phyloP scores from a whole-genome alignment of 1,140 invertebrate genomes.

The Ladona fulva region DNA sequence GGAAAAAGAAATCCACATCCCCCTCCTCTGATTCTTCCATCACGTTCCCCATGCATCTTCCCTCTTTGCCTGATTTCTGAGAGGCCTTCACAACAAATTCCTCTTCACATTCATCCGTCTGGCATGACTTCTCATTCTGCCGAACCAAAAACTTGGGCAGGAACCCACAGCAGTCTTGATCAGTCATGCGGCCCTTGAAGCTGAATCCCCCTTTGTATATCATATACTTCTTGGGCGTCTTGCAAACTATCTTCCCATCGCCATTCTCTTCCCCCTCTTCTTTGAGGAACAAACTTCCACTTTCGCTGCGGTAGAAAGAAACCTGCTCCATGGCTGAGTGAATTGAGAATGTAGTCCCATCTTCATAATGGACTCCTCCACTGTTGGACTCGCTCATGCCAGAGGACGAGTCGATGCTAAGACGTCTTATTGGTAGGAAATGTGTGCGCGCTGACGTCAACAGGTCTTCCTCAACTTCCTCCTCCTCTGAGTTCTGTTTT shows the following conservation, averaged over 20 bases:
- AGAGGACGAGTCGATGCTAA: conserved; percentile 40
- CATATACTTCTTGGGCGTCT: conserved; percentile 39
- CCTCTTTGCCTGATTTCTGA: not conserved
- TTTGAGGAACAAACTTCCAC: conserved; percentile 31
- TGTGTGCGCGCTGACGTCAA: conserved; percentile 61
- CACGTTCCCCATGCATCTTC: conserved; percentile 15
- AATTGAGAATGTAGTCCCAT: conserved; percentile 59
- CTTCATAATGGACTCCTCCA: conserved; percentile 37
- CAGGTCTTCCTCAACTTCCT: conserved; percentile 53
- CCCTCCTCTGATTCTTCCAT: conserved; percentile 29
- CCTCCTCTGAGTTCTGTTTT: conserved; percentile 17
- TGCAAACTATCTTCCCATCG: conserved; percentile 19
- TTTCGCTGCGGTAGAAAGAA: conserved; percentile 33
- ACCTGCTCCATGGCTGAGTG: conserved; percentile 51
- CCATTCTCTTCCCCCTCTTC: conserved; percentile 31
- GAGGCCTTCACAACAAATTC: not conserved
- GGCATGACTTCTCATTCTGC: conserved; percentile 47
- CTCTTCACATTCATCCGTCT: conserved; percentile 39
- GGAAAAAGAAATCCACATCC: conserved; percentile 25
- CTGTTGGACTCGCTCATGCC: conserved; percentile 8
- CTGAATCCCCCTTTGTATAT: conserved; percentile 38
- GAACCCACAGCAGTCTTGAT: conserved; percentile 27
- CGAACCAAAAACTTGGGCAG: conserved; percentile 44
- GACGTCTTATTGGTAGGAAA: conserved; percentile 61
- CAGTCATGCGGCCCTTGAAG: not conserved